These are phyloP conservation scores for Caerostris darwini DNA, from an alignment of 1,140 invertebrate species.

Conservation along the genomic window DNA sequence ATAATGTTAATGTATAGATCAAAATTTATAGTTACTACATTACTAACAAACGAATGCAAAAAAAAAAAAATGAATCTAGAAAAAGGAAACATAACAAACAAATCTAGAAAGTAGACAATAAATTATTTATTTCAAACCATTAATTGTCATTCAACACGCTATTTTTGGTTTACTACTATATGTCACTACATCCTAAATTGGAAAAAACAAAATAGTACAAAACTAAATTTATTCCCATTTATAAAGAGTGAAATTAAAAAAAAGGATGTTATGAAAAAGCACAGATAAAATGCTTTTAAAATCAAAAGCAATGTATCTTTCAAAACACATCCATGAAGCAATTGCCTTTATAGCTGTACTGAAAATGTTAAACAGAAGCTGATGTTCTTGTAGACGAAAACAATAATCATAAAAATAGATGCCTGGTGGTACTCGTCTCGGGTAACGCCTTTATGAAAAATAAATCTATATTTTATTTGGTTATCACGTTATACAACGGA, in stretches of 20 bases:
- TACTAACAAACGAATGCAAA: no score
- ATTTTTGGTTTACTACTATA: neutral
- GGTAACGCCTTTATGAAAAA: slow-evolving; percentile 32
- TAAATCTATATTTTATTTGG: slow-evolving; percentile 42
- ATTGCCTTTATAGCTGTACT: slow-evolving; percentile 11
- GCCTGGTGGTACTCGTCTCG: neutral
- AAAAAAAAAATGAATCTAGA: neutral
- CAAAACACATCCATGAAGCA: neutral
- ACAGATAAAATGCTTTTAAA: neutral
- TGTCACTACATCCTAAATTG: neutral
- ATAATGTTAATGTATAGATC: neutral
- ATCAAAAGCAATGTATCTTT: slow-evolving; percentile 1
- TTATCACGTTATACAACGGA: slow-evolving; percentile 19
- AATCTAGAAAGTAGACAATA: neutral
- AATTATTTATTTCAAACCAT: neutral
- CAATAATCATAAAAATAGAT: neutral
- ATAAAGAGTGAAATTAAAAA: neutral
- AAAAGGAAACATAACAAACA: no score
- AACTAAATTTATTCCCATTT: neutral
- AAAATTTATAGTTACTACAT: neutral
- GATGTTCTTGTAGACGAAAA: neutral
- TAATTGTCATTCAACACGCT: neutral
- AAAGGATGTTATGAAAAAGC: neutral
- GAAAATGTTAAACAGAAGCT: slow-evolving; percentile 28
- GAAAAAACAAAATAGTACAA: no score